Evolutionary conservation across 2,888 invertebrate species (phyloP).

Genomic region (Drosophila koepferae): DNA sequence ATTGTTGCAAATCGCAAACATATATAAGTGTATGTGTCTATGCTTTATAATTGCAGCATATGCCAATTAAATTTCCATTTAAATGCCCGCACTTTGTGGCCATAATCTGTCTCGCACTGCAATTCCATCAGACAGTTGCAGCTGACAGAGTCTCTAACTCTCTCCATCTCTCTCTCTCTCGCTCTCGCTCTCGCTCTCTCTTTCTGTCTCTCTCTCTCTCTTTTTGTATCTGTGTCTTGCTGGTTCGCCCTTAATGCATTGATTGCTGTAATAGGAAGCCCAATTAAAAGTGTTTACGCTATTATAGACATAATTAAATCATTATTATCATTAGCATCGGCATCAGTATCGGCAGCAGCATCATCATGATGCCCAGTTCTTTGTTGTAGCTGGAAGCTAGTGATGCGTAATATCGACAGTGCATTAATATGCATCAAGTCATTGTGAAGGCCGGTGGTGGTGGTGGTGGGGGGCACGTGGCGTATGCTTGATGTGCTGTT

Average conservation of each 20-base stretch:
- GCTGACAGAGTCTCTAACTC: conserved; percentile 12
- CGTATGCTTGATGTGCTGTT: conserved; percentile 52
- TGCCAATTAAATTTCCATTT: conserved; percentile 74
- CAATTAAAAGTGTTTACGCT: conserved; percentile 71
- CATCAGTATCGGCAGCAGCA: conserved; percentile 21
- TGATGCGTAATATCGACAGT: conserved; percentile 62
- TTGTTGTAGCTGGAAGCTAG: conserved; percentile 25
- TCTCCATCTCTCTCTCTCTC: conserved; percentile 5
- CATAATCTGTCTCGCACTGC: conserved; percentile 39
- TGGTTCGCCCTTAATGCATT: conserved; percentile 41
- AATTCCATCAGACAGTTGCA: conserved; percentile 19
- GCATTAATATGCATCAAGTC: conserved; percentile 47
- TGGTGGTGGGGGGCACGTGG: conserved; percentile 27
- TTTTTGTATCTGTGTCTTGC: background rate
- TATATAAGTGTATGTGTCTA: background rate
- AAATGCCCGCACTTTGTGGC: conserved; percentile 45
- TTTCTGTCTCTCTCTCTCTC: conserved; percentile 5
- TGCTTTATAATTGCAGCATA: conserved; percentile 58
- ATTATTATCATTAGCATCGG: conserved; percentile 21
- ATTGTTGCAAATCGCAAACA: conserved; percentile 42
- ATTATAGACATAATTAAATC: conserved; percentile 59
- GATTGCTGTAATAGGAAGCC: conserved; percentile 65
- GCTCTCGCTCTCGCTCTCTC: conserved; percentile 6
- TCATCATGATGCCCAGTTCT: conserved; percentile 3
- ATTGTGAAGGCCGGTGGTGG: background rate